Conservation (phyloP, 2,888 invertebrate species). For the Hoplodrina blanda region DNA sequence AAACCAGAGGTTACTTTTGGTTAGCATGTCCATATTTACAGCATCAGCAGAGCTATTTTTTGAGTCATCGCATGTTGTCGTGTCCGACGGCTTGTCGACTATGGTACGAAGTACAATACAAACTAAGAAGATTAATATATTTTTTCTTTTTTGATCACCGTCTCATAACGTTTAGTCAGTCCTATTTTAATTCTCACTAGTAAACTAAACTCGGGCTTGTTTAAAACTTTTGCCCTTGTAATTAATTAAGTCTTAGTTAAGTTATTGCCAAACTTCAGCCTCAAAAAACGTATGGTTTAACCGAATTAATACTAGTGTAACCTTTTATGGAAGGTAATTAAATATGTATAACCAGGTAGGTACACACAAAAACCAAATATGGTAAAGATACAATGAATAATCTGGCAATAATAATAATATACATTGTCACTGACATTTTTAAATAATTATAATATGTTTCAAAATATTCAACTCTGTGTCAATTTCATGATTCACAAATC, state of each 20-base stretch:
- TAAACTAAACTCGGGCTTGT: neutral
- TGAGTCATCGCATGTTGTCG: constrained; percentile 43
- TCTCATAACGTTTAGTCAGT: constrained; percentile 21
- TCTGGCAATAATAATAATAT: too few species aligned
- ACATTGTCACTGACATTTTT: constrained; percentile 4
- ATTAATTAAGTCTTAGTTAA: too few species aligned
- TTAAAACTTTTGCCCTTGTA: neutral
- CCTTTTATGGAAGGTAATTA: neutral
- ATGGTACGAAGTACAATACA: constrained; percentile 5
- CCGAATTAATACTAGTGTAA: too few species aligned
- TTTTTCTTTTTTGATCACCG: constrained; percentile 33
- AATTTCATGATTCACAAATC: constrained; percentile 61
- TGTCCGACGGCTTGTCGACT: constrained; percentile 48
- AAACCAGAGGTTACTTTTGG: constrained; percentile 66
- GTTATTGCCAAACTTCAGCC: neutral
- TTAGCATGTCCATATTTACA: constrained; percentile 57
- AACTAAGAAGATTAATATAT: constrained; percentile 17
- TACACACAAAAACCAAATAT: neutral
- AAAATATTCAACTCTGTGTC: constrained; percentile 25
- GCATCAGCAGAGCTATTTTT: constrained; percentile 25
- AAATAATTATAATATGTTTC: constrained; percentile 16
- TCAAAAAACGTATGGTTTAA: neutral
- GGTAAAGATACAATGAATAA: neutral
- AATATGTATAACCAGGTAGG: too few species aligned
- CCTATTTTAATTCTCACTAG: constrained; percentile 2